Conservation (phyloP, 2,113 vertebrate genomes). For the Tyto alba region DNA sequence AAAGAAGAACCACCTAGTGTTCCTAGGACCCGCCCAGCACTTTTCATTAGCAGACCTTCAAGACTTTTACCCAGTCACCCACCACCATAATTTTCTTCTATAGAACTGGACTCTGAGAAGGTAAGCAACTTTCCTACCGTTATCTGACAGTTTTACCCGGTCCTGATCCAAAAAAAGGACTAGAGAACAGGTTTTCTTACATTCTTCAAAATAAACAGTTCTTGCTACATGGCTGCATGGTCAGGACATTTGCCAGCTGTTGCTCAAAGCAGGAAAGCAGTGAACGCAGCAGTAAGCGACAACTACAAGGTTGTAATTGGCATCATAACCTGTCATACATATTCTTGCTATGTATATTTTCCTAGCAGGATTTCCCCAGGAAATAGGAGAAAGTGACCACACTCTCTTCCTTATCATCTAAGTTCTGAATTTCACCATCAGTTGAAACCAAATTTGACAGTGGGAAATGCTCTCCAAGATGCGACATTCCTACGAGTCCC, state of each 20-base stretch:
- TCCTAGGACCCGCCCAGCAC: background rate
- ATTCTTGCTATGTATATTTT: background rate
- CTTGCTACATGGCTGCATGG: accelerated
- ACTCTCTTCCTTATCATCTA: background rate
- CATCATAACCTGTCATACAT: background rate
- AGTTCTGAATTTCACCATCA: background rate
- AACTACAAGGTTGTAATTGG: background rate
- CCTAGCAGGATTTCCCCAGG: background rate
- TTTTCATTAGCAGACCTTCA: background rate
- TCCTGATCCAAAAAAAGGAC: background rate
- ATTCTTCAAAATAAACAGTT: background rate
- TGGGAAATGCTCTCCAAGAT: background rate
- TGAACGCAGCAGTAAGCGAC: background rate
- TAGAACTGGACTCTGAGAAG: background rate
- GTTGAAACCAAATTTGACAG: background rate
- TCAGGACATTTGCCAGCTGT: background rate
- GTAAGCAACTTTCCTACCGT: background rate
- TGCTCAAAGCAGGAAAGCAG: accelerated
- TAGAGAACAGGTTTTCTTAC: background rate
- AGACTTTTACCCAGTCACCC: background rate
- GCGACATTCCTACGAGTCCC: background rate
- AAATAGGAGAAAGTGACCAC: background rate
- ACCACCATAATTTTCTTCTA: background rate
- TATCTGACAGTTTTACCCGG: background rate
- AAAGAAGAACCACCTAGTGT: background rate